Base-by-base conservation (phyloP, 2,888 invertebrate genomes). In the Polia nebulosa region DNA sequence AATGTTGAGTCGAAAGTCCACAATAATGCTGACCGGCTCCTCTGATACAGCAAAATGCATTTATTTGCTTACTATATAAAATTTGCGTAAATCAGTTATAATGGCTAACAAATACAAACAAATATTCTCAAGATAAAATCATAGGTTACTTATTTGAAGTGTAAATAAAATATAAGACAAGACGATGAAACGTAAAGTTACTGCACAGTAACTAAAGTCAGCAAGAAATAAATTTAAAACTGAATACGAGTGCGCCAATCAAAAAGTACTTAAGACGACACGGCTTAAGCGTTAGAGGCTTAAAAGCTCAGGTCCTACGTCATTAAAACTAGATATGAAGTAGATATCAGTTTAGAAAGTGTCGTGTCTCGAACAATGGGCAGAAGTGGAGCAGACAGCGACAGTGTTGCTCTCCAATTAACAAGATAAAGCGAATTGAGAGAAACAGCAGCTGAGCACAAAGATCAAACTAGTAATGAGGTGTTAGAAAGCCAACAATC, bases 301-400 rank as follows among this genome's bases (percentile, higher is more conserved):
- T 85, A 86, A 85, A 85, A 86, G 86, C 85, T 84, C 80, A 79
- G 80, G 80, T 85, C 78, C 86, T 84, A 84, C 78, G 84, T 90
- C 88, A 92, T 93, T 90, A 90, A 87, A 89, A 82, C 84, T 82
- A 90, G 92, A 93, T 93, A 88, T 85, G 85, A 89, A 84, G 78
- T 78, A 80, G 78, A 90, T 92, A 92, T 94, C 91, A 90, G 85
- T 89, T 89, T 92, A 91, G 94, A 94, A 94, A 94, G 94, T 94
- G 94, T 93, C 91, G 89, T 90, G 85, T 85, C 85, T 86, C 85
- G 85, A 92, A 94, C 93, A 93, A 94, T 93, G 85, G 90, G 82
- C 82, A 84, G 87, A 91, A 91, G 89, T 91, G 81, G 93, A 91
- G 90, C 90, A 88, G 85, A 68, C 76, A 82, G 76, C 83, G 87